Evolutionary conservation across 23 tunicate species (phyloP).

Genomic region (Trididemnum nubilum): DNA sequence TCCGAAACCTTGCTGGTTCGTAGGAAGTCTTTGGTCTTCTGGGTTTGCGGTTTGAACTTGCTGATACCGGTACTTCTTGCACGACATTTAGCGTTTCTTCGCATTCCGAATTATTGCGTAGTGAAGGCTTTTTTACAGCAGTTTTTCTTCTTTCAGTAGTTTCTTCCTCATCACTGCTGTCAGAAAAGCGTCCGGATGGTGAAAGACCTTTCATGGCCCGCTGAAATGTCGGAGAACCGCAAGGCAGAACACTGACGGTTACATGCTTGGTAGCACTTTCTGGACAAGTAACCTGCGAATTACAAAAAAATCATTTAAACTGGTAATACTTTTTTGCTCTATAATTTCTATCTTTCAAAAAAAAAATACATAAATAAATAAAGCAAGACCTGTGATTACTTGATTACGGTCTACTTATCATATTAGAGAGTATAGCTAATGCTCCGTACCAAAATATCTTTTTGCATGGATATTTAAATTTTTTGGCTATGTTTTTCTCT

Average conservation of each 20-base stretch:
- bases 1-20: background rate
- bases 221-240: conserved; percentile 81
- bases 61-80: background rate
- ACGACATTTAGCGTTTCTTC: background rate
- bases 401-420: no score
- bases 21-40: background rate
- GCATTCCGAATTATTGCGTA: background rate
- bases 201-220: conserved; percentile 73
- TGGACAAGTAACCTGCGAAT: no score
- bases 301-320: no score
- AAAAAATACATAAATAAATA: no score
- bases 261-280: conserved; percentile 48
- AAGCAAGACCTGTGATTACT: no score
- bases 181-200: conserved; percentile 2
- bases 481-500: no score
- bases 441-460: no score
- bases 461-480: no score
- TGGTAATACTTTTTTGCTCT: no score
- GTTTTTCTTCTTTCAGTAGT: background rate
- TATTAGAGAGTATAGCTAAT: no score
- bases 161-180: background rate
- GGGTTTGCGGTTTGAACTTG: background rate
- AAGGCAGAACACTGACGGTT: conserved; percentile 56
- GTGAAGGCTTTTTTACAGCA: background rate
- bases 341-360: no score